phyloP scores from a whole-genome alignment of 2,113 vertebrate species.

The Corvus hawaiiensis region DNA sequence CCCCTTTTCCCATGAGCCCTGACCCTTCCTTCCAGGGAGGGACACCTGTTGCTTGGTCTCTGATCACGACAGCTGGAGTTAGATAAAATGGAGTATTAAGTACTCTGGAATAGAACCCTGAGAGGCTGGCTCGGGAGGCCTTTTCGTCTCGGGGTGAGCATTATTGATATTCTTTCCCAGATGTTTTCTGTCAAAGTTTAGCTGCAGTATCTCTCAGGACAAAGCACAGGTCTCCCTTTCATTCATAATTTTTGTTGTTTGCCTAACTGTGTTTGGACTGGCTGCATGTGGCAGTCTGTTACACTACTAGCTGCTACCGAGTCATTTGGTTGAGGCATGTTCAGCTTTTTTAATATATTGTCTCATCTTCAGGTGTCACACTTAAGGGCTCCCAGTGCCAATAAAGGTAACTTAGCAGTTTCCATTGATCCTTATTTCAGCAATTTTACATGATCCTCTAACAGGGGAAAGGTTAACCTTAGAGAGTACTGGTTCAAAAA shows the following conservation, averaged over 20 bases:
- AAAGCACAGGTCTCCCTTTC: not conserved
- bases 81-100: not conserved
- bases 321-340: not conserved
- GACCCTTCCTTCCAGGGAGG: not conserved
- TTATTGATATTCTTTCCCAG: not conserved
- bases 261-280: not conserved
- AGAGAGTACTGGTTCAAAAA: not conserved
- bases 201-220: not conserved
- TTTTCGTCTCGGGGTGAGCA: not conserved
- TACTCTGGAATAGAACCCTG: not conserved
- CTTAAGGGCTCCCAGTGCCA: not conserved
- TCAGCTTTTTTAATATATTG: not conserved
- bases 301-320: not conserved
- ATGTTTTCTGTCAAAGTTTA: not conserved
- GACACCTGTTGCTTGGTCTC: constrained; percentile 15
- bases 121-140: not conserved
- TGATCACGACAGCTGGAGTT: not conserved
- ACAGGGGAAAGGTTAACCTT: not conserved
- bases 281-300: not conserved
- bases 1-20: not conserved
- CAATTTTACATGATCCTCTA: not conserved
- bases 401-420: not conserved
- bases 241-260: not conserved
- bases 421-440: not conserved
- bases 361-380: not conserved